These are phyloP conservation scores for Sphaerophoria taeniata DNA, from an alignment of 2,888 invertebrate genomes.

Conservation along the genomic window DNA sequence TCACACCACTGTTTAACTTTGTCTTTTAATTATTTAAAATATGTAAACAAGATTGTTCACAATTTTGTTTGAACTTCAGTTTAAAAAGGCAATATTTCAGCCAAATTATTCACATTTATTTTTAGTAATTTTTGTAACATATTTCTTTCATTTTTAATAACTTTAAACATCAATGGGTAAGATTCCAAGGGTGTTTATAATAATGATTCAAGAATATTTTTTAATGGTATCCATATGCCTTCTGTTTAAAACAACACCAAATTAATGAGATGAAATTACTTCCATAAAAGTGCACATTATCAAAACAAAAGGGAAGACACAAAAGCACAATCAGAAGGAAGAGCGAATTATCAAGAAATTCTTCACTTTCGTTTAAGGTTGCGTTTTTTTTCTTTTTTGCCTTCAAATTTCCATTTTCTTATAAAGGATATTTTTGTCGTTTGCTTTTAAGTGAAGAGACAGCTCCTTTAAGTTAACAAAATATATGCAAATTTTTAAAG, in stretches of 20 bases:
- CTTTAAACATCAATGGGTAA: neutral
- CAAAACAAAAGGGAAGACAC: neutral
- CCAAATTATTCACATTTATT: neutral
- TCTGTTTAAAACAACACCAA: neutral
- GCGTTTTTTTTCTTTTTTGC: neutral
- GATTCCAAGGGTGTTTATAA: neutral
- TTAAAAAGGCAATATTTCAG: neutral
- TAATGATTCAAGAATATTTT: neutral
- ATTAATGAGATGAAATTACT: neutral
- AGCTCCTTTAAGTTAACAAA: slow-evolving; percentile 1
- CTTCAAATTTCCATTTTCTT: neutral
- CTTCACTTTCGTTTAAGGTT: neutral
- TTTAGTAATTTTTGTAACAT: neutral
- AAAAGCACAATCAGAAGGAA: slow-evolving; percentile 10
- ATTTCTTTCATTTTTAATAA: slow-evolving; percentile 9
- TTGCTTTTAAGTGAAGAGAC: neutral
- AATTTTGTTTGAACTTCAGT: neutral
- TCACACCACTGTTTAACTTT: too few species aligned
- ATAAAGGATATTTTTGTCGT: neutral
- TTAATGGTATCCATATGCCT: slow-evolving; percentile 1
- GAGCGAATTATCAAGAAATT: slow-evolving; percentile 13
- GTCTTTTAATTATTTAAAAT: too few species aligned
- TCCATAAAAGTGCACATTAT: slow-evolving; percentile 14
- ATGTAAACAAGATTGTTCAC: neutral
- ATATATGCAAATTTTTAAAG: slow-evolving; percentile 57